Evolutionary conservation across 2,888 invertebrate species (phyloP), one percentile per base, ranked within the genome.

Genomic region (Spodoptera picta): DNA sequence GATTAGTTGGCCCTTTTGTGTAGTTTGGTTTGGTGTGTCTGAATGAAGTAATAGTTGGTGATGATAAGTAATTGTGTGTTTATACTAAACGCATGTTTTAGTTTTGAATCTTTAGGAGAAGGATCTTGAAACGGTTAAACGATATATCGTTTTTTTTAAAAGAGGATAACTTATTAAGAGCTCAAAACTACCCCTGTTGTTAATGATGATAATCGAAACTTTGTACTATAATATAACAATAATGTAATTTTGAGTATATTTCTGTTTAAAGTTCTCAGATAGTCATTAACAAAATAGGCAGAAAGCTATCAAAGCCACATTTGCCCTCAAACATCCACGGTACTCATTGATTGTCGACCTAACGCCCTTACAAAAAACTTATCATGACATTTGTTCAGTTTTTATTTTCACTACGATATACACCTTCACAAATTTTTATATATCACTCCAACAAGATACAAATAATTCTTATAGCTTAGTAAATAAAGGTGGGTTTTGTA

Each of bases 341-440:
- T 80, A 81, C 86, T 86, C 91, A 91, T 87, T 89, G 90, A 87
- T 76, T 84, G 84, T 85, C 92, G 88, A 92, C 92, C 92, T 92
- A 92, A 87, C 93, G 93, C 93, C 93, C 92, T 92, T 88, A 91
- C 92, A 91, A 89, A 36, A 91, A 89, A 89, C 90, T 93, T 93
- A 93, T 93, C 93, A 84, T 80, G 87, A 90, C 92, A 92, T 93
- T 93, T 93, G 91, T 90, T 89, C 90, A 91, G 90, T 93, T 93
- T 94, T 93, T 94, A 93, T 94, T 94, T 93, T 90, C 90, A 73
- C 80, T 90, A 87, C 86, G 89, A 90, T 89, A 89, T 86, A 88
- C 87, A 88, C 87, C 88, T 90, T 88, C 83, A 81, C 89, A 87
- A 89, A 87, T 75, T 80, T 69, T 67, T 0, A 62, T 68, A 68